phyloP scores from a whole-genome alignment of 1,140 invertebrate genomes.

The Temnothorax longispinosus region DNA sequence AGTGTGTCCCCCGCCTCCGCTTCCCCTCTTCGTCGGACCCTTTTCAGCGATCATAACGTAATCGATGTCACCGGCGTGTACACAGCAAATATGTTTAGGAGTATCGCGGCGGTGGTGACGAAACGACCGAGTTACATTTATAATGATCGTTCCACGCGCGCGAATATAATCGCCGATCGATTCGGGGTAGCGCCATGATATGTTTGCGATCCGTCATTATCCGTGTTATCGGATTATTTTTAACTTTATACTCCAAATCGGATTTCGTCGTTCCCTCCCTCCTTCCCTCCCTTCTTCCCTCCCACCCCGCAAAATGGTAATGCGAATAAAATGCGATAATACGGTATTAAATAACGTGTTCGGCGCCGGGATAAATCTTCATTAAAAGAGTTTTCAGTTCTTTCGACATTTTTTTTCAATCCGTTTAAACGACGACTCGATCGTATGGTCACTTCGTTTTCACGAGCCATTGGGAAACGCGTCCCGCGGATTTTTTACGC shows the following conservation, averaged over 20 bases:
- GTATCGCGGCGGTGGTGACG: neutral
- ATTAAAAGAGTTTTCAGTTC: neutral
- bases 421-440: constrained; percentile 8
- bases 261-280: neutral
- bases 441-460: constrained; percentile 34
- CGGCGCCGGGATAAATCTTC: neutral
- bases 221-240: constrained; percentile 53
- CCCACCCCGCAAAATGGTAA: neutral
- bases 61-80: constrained; percentile 32
- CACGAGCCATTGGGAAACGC: constrained; percentile 21
- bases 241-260: neutral
- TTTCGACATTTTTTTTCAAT: constrained; percentile 14
- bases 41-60: constrained; percentile 36
- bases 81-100: constrained; percentile 49
- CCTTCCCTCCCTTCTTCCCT: too few species aligned
- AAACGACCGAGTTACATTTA: constrained; percentile 22
- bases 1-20: neutral
- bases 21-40: neutral
- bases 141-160: constrained; percentile 19
- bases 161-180: constrained; percentile 30
- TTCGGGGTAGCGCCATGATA: neutral
- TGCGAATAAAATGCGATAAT: constrained; percentile 14
- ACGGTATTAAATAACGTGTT: constrained; percentile 24
- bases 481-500: constrained; percentile 38
- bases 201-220: constrained; percentile 51